These are phyloP conservation scores for Cataglyphis hispanica DNA, from an alignment of 1,140 invertebrate genomes.

Conservation along the genomic window DNA sequence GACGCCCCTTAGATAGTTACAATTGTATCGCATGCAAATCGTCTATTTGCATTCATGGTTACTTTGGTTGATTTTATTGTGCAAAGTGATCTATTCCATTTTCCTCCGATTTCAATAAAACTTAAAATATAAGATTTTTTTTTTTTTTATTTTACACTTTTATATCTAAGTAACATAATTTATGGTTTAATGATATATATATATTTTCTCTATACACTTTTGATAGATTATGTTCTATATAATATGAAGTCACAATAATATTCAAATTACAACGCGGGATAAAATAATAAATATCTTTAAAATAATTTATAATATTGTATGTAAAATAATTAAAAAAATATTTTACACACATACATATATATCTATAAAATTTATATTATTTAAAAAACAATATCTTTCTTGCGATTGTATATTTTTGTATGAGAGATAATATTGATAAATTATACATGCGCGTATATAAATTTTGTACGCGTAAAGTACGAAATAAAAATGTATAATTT, in stretches of 20 bases:
- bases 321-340: background rate
- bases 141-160: no score
- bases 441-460: background rate
- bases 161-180: no score
- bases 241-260: no score
- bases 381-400: background rate
- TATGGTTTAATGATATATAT: no score
- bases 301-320: background rate
- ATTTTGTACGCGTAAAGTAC: background rate
- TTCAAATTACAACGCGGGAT: background rate
- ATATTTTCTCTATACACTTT: no score
- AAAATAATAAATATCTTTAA: constrained; percentile 13
- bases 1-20: constrained; percentile 4
- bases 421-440: constrained; percentile 18
- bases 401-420: background rate
- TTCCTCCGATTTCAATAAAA: background rate
- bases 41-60: constrained; percentile 23
- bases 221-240: no score
- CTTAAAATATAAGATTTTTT: background rate
- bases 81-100: background rate
- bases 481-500: constrained; percentile 19
- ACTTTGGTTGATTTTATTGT: constrained; percentile 1
- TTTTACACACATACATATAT: background rate
- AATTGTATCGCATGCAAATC: background rate
- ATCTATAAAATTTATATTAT: background rate